Evolutionary conservation across 2,888 invertebrate species (phyloP), one percentile per base, ranked within the genome.

Genomic region (Meloe dianella): DNA sequence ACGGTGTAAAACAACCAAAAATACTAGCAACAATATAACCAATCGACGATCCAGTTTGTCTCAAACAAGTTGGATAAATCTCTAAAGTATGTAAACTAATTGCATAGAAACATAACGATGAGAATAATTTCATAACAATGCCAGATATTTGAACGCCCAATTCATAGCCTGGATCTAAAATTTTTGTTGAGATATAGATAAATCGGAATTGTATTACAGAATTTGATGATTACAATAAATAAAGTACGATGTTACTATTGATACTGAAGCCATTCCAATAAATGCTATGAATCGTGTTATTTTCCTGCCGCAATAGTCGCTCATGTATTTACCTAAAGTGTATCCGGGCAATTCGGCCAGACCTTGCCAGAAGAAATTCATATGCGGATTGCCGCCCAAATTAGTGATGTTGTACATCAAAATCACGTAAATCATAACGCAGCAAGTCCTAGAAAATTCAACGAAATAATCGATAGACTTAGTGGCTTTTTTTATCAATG

Each of bases 61-160:
- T 83, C 35, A 90, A 82, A 73, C 88, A 88, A 0, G 91, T 91
- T 14, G 91, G 91, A 79, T 89, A 90, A 22, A 89, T 84, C 81
- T 91, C 91, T 79, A 90, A 86, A 64, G 88, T 87, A 70, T 90
- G 87, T 62, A 91, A 81, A 75, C 86, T 87, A 29, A 87, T 86
- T 20, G 87, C 84, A 74, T 89, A 89, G 78, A 87, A 89, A 7
- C 87, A 84, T 27, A 88, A 77, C 4, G 88, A 87, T 63, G 87
- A 84, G 27, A 84, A 82, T 71, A 88, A 84, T 78, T 88, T 87
- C 65, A 86, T 84, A 30, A 85, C 79, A 30, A 86, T 81, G 10
- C 85, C 56, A 56, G 29, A 82, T 58, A 88, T 73, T 17, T 79
- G 73, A 1, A 47, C 27, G 1, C 61, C 61, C 32, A 57, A 47